Percentiles rank a stretch among this genome's conserved stretches.
Conservation (phyloP, 2,113 vertebrate species). For the Sinocyclocheilus anshuiensis region DNA sequence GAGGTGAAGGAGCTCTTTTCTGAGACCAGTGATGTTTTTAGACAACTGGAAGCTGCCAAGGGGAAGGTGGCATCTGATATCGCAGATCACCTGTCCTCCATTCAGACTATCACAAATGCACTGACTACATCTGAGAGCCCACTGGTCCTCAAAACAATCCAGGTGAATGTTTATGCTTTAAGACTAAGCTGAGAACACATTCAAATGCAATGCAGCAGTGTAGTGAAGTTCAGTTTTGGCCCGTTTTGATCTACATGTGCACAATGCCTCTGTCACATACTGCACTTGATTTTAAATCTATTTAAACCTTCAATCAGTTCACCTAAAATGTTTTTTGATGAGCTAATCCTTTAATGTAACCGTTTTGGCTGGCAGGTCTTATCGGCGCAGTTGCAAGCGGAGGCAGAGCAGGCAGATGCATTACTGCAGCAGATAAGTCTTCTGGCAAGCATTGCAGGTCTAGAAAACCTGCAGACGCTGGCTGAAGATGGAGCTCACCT, state of each 20-base stretch:
- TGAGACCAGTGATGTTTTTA: conserved; percentile 65
- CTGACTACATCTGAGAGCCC: conserved; percentile 55
- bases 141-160: conserved; percentile 55
- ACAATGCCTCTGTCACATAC: background rate
- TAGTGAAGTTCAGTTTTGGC: background rate
- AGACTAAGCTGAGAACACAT: background rate
- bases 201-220: background rate
- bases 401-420: conserved; percentile 75
- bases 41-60: conserved; percentile 62
- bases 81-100: conserved; percentile 55
- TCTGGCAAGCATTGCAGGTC: conserved; percentile 64
- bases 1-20: conserved; percentile 70
- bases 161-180: conserved; percentile 56
- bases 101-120: conserved; percentile 60
- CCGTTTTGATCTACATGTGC: background rate
- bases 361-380: conserved; percentile 56
- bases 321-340: background rate
- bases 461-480: conserved; percentile 74
- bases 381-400: conserved; percentile 76
- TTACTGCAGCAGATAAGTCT: conserved; percentile 78
- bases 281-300: background rate
- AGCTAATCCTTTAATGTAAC: background rate
- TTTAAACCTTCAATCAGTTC: background rate
- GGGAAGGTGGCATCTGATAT: conserved; percentile 59
- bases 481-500: conserved; percentile 65